Percentiles rank a stretch among this genome's conserved stretches.
Evolutionary conservation across 2,888 invertebrate genomes (phyloP).

Genomic region (Serripes groenlandicus): DNA sequence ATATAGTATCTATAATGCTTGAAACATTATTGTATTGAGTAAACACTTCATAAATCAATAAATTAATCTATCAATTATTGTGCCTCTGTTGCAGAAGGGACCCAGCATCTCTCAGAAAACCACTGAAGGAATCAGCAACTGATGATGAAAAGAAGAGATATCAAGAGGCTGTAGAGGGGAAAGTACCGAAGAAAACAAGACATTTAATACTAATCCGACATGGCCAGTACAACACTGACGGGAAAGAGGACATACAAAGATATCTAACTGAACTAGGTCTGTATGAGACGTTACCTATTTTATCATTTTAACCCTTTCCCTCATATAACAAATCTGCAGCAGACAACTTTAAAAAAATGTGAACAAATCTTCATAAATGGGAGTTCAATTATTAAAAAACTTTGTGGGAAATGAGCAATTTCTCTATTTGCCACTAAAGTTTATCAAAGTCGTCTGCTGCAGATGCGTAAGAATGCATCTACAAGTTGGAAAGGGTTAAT

Average conservation of each 20-base stretch:
- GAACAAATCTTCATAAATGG: not conserved
- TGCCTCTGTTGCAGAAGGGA: slow-evolving; percentile 92
- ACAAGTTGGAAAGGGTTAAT: too few relatives aligned
- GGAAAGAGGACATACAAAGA: slow-evolving; percentile 90
- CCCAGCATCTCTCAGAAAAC: slow-evolving; percentile 91
- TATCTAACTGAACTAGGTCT: slow-evolving; percentile 93
- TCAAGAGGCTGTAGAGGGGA: slow-evolving; percentile 85
- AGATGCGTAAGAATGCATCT: too few relatives aligned
- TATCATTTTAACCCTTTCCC: not conserved
- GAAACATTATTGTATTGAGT: too few relatives aligned
- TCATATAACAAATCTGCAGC: not conserved
- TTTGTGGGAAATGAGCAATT: not conserved
- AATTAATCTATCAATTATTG: not conserved
- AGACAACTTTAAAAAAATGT: not conserved
- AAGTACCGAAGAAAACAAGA: slow-evolving; percentile 88
- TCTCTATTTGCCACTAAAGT: too few relatives aligned
- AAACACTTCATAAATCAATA: too few relatives aligned
- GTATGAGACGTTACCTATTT: not conserved
- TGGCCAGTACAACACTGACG: slow-evolving; percentile 95
- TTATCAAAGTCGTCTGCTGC: too few relatives aligned
- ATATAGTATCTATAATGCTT: too few relatives aligned
- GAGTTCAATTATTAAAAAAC: not conserved
- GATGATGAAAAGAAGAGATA: slow-evolving; percentile 84
- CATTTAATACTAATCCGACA: slow-evolving; percentile 97
- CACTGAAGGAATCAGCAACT: slow-evolving; percentile 84